Evolutionary conservation across 1,140 invertebrate species (phyloP).

Genomic region (Adelges cooleyi): DNA sequence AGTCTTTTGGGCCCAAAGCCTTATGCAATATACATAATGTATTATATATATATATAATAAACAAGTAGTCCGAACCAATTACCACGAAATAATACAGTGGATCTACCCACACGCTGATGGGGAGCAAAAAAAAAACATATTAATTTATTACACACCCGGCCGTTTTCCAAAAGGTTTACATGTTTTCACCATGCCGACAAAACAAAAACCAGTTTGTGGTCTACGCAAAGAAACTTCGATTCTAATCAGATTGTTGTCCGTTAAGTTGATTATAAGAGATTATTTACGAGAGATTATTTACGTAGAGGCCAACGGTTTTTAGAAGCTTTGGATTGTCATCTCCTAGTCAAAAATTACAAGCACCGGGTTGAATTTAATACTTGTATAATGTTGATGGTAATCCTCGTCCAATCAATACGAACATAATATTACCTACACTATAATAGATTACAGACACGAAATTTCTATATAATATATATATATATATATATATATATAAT

Average conservation of each 20-base stretch:
- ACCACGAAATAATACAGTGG: conserved; percentile 6
- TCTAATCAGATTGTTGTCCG: conserved; percentile 9
- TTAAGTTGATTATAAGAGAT: too few relatives aligned
- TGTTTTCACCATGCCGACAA: background rate
- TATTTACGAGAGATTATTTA: too few relatives aligned
- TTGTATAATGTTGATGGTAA: too few relatives aligned
- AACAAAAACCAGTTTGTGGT: conserved; percentile 13
- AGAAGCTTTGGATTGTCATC: conserved; percentile 16
- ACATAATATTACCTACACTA: too few relatives aligned
- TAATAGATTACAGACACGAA: too few relatives aligned
- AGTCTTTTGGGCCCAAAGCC: background rate
- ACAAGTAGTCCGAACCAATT: conserved; percentile 27
- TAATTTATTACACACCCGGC: conserved; percentile 8
- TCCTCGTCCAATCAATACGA: too few relatives aligned
- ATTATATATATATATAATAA: background rate
- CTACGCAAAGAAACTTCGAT: background rate
- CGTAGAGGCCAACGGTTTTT: too few relatives aligned
- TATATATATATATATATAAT: too few relatives aligned
- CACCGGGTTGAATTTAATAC: too few relatives aligned
- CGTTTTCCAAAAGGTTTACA: conserved; percentile 9
- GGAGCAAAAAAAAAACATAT: conserved; percentile 18
- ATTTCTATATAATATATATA: too few relatives aligned
- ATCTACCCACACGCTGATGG: background rate
- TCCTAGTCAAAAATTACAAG: background rate
- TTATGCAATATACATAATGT: too few relatives aligned